Percentiles rank a stretch among this genome's conserved stretches.
These are phyloP conservation scores for Neofelis nebulosa DNA, from an alignment of 2,113 vertebrate species.

Conservation along the genomic window DNA sequence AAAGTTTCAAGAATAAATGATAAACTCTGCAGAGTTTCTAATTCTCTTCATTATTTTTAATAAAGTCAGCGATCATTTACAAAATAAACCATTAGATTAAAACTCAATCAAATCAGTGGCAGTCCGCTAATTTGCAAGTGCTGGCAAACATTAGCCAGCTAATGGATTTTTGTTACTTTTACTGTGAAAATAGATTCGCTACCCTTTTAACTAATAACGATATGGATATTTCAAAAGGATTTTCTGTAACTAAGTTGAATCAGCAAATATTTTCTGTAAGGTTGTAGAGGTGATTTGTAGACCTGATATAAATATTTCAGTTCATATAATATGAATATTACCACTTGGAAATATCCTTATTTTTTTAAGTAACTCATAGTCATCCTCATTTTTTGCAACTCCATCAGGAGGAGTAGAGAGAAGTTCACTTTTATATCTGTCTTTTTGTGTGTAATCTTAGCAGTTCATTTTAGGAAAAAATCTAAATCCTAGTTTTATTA, in stretches of 20 bases:
- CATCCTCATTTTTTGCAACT: background rate
- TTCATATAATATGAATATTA: background rate
- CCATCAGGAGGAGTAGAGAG: background rate
- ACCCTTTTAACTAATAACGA: background rate
- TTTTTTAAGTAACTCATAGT: background rate
- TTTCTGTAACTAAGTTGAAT: background rate
- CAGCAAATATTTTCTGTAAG: background rate
- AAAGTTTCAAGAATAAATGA: background rate
- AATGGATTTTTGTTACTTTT: background rate
- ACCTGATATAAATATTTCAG: background rate
- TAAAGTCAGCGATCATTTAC: background rate
- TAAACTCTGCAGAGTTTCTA: background rate
- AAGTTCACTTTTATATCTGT: background rate
- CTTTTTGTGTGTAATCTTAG: background rate
- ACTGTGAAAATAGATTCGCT: background rate
- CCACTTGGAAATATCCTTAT: background rate
- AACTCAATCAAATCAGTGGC: background rate
- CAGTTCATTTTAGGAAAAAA: background rate
- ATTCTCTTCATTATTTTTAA: background rate
- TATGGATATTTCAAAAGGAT: background rate
- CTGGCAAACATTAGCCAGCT: background rate
- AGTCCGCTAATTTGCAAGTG: background rate
- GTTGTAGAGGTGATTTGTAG: background rate
- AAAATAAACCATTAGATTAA: background rate
- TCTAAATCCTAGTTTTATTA: background rate